Percentiles rank a stretch among this genome's conserved stretches.
Conservation (phyloP, 2,113 vertebrate genomes). For the Sorex araneus region DNA sequence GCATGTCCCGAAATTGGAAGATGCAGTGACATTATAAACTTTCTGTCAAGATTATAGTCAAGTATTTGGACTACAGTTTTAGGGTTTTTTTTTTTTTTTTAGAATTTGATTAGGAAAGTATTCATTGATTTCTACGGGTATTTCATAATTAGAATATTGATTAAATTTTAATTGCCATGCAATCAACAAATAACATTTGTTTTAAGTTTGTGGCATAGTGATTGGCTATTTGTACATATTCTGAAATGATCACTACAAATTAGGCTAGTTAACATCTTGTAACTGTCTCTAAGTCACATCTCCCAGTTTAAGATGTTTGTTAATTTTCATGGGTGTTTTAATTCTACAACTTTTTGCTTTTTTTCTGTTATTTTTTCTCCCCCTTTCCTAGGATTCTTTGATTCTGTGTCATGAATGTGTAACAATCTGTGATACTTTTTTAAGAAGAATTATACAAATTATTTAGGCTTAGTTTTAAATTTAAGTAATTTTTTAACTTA, state of each 20-base stretch:
- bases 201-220: neutral
- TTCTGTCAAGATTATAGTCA: slow-evolving; percentile 48
- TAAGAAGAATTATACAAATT: slow-evolving; percentile 1
- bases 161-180: neutral
- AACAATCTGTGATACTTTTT: neutral
- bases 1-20: slow-evolving; percentile 44
- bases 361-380: neutral
- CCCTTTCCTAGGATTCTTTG: slow-evolving; percentile 7
- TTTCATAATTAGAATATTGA: slow-evolving; percentile 7
- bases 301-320: neutral
- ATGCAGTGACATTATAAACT: neutral
- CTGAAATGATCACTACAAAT: neutral
- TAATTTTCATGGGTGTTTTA: slow-evolving; percentile 31
- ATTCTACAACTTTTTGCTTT: neutral
- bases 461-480: slow-evolving; percentile 45
- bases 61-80: slow-evolving; percentile 54
- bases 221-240: neutral
- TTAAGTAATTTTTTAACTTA: neutral
- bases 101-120: slow-evolving; percentile 57
- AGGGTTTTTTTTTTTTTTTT: slow-evolving; percentile 38
- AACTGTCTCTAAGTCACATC: neutral
- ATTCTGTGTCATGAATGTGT: neutral
- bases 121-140: slow-evolving; percentile 17
- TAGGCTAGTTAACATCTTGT: neutral
- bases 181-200: neutral